phyloP scores from a whole-genome alignment of 2,888 invertebrate genomes.

The Drosophila acutilabella region DNA sequence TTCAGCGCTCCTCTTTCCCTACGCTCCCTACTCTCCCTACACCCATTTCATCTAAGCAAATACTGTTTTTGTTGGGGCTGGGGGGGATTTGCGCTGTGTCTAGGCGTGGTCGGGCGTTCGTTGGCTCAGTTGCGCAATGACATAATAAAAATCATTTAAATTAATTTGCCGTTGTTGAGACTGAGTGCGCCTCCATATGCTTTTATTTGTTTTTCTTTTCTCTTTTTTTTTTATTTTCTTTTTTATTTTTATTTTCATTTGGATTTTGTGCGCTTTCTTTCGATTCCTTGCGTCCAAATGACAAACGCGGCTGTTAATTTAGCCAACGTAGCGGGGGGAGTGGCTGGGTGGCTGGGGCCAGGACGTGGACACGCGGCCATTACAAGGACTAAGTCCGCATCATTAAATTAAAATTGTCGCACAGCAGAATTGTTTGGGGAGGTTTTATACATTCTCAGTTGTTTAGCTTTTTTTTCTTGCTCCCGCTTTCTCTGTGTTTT shows the following conservation, averaged over 20 bases:
- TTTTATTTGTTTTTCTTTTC: conserved; percentile 72
- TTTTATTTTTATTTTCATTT: conserved; percentile 58
- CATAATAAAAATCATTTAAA: conserved; percentile 81
- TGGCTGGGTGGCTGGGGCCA: not conserved
- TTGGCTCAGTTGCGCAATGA: conserved; percentile 77
- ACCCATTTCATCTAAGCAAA: conserved; percentile 15
- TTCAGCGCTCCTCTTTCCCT: not conserved
- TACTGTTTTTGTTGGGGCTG: conserved; percentile 16
- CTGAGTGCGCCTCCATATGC: conserved; percentile 63
- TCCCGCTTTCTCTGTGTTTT: conserved; percentile 27
- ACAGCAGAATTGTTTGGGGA: conserved; percentile 47
- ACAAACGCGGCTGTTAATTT: conserved; percentile 79
- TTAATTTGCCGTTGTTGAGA: conserved; percentile 71
- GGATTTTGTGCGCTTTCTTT: conserved; percentile 46
- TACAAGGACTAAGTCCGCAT: conserved; percentile 81
- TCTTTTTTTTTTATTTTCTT: conserved; percentile 60
- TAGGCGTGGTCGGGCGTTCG: conserved; percentile 20
- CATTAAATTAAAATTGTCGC: conserved; percentile 82
- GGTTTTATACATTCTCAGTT: conserved; percentile 31
- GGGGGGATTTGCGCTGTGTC: conserved; percentile 26
- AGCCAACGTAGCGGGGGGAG: conserved; percentile 65
- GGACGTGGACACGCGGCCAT: conserved; percentile 65
- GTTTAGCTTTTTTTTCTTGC: conserved; percentile 20
- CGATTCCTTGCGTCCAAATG: conserved; percentile 54
- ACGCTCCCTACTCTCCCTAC: not conserved